Evolutionary conservation across 2,113 vertebrate genomes (phyloP), one percentile per base, ranked within the genome.

Genomic region (Nymphicus hollandicus): DNA sequence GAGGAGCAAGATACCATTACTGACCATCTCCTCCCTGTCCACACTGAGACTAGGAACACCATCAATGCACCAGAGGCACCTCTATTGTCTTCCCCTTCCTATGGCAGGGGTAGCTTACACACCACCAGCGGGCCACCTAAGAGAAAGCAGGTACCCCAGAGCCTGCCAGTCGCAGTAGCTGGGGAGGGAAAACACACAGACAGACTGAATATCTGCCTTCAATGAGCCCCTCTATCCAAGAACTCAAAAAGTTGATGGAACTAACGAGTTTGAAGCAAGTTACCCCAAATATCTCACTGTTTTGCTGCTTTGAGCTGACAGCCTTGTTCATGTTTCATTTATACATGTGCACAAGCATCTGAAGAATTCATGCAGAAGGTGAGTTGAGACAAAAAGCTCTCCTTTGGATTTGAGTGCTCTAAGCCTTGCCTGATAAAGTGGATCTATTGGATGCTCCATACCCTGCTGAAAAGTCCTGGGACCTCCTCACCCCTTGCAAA

Each of bases 321-420:
- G 19, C 5, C 31, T 50, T 37, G 3, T 35, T 8, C 37, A 6
- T 31, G 6, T 70, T 83, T 41, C 13, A 81, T 49, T 91, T 69
- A 44, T 3, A 20, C 2, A 6, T 0, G 2, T 9, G 10, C 27
- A 50, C 1, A 7, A 74, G 35, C 35, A 33, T 22, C 47, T 60
- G 52, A 50, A 55, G 84, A 64, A 28, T n/a, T 84, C 20, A 13
- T 7, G 43, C 12, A 20, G 23, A 63, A 84, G 46, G 15, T 10
- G 9, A 47, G 16, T 25, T 14, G 29, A 37, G 22, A 23, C 35
- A 60, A 63, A 86, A 29, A 58, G 17, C 4, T 50, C 10, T 71
- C 13, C 22, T 78, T 61, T 52, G 55, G 7, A 9, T 61, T 13
- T 9, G 6, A 35, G 24, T 77, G 28, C 77, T 84, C n/a, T 74